A percentile compares a stretch with the other conserved stretches of the same genome.
phyloP scores from a whole-genome alignment of 1,140 invertebrate genomes.

The Leptestheria dahalacensis region DNA sequence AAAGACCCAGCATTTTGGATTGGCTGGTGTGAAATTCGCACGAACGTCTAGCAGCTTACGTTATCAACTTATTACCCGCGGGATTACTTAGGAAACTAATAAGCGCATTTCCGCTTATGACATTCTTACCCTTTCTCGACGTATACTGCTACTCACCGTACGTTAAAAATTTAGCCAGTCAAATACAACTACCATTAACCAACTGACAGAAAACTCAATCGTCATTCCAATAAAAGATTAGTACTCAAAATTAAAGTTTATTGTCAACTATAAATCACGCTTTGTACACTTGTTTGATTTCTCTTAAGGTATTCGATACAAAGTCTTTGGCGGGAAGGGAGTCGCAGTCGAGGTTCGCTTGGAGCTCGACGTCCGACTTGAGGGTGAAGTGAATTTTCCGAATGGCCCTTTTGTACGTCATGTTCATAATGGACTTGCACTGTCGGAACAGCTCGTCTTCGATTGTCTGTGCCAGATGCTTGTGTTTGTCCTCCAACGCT shows the following conservation, averaged over 20 bases:
- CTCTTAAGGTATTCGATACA: not conserved
- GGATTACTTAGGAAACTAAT: too few species aligned
- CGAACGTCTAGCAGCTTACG: too few species aligned
- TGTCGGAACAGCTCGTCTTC: not conserved
- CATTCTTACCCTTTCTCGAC: too few species aligned
- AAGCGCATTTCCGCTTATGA: too few species aligned
- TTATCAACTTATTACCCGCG: too few species aligned
- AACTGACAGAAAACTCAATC: too few species aligned
- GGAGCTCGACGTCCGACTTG: not conserved
- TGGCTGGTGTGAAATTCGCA: constrained; percentile 3
- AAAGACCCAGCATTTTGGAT: not conserved
- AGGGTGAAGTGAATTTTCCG: not conserved
- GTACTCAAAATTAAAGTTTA: too few species aligned
- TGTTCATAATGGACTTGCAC: not conserved
- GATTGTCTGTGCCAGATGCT: not conserved
- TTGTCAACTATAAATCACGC: not conserved
- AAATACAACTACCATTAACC: too few species aligned
- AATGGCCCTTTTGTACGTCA: not conserved
- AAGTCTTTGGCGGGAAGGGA: not conserved
- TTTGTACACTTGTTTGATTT: not conserved
- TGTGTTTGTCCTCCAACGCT: not conserved
- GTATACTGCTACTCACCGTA: too few species aligned
- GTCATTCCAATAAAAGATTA: too few species aligned
- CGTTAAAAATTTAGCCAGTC: too few species aligned
- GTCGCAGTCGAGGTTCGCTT: not conserved